These are phyloP conservation scores for Xerus inauris DNA, from an alignment of 2,113 vertebrate genomes.

Conservation along the genomic window DNA sequence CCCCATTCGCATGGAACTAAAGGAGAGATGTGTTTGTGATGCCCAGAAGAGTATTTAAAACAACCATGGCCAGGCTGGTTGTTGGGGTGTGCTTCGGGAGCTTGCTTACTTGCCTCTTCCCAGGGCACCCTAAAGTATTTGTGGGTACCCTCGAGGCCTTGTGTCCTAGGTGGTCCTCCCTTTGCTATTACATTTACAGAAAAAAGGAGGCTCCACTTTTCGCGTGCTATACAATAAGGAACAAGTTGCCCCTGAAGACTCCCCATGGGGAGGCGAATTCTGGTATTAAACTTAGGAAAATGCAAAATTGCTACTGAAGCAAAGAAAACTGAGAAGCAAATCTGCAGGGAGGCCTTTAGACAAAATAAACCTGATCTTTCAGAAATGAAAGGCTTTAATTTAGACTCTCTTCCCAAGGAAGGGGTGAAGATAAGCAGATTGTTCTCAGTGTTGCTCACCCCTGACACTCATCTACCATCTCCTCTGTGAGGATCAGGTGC, in stretches of 20 bases:
- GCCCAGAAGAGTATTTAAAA: constrained; percentile 4
- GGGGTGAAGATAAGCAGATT: neutral
- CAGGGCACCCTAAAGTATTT: neutral
- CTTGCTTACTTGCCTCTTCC: neutral
- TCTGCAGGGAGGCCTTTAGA: constrained; percentile 30
- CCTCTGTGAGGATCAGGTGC: neutral
- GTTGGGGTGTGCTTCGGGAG: neutral
- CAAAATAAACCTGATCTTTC: constrained; percentile 36
- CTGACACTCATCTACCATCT: rapidly evolving
- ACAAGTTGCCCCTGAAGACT: neutral
- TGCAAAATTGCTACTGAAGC: neutral
- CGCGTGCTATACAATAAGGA: neutral
- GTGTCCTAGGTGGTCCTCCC: neutral
- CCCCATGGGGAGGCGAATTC: neutral
- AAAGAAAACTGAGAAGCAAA: constrained; percentile 29
- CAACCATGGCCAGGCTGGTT: neutral
- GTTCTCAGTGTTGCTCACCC: neutral
- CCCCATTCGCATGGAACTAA: constrained; percentile 1
- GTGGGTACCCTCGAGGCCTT: neutral
- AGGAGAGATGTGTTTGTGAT: neutral
- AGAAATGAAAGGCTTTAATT: neutral
- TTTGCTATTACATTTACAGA: neutral
- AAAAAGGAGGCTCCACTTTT: neutral
- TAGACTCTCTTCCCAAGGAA: neutral
- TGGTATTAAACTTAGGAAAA: constrained; percentile 10